These are phyloP conservation scores for Aldabrachelys gigantea DNA, from an alignment of 2,113 vertebrate genomes.

Conservation along the genomic window DNA sequence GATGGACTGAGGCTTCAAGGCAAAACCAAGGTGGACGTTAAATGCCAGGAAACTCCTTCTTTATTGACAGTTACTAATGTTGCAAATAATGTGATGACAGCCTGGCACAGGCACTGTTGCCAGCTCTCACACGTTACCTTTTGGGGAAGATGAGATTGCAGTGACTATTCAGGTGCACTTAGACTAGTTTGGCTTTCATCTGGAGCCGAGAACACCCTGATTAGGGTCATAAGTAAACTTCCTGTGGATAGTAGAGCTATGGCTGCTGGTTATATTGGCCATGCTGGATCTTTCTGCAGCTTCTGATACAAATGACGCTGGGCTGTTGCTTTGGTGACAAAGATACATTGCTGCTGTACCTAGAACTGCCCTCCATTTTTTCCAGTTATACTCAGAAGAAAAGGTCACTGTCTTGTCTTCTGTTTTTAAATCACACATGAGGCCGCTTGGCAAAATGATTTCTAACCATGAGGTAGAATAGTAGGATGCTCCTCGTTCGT, in stretches of 20 bases:
- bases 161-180: not conserved
- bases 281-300: not conserved
- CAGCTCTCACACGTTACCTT: not conserved
- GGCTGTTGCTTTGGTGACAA: not conserved
- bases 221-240: too few relatives aligned
- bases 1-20: not conserved
- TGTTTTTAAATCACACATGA: not conserved
- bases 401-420: not conserved
- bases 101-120: not conserved
- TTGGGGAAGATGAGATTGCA: not conserved
- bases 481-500: not conserved
- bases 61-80: not conserved
- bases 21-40: slow-evolving; percentile 16
- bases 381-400: not conserved
- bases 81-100: not conserved
- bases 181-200: not conserved
- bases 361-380: not conserved
- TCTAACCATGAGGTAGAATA: not conserved
- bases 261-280: not conserved
- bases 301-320: not conserved
- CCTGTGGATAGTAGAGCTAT: not conserved
- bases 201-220: accelerated
- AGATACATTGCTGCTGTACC: not conserved
- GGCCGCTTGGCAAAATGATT: not conserved
- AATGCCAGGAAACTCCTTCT: slow-evolving; percentile 17